Conservation (phyloP, 92 coral and sea anemone genomes). For the Epizoanthus illoricatus region DNA sequence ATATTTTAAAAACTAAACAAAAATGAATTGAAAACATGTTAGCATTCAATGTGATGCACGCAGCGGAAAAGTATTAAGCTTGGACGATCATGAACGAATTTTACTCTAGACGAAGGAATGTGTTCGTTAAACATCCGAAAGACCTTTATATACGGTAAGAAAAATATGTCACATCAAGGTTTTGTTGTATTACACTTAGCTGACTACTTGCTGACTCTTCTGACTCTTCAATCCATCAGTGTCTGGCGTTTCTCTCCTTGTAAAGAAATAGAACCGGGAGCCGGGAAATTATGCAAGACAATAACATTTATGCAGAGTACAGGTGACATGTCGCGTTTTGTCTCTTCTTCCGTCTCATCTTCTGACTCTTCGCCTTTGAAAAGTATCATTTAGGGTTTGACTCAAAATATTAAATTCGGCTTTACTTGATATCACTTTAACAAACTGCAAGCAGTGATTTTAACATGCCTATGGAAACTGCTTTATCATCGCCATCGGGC, state of each 20-base stretch:
- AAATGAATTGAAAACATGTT: constrained; percentile 22
- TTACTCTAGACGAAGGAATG: no score
- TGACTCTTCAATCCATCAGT: no score
- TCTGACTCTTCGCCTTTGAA: constrained; percentile 27
- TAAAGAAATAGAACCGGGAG: constrained; percentile 28
- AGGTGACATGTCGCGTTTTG: constrained; percentile 25
- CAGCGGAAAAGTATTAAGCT: constrained; percentile 25
- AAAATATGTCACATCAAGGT: constrained; percentile 26
- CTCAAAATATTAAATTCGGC: constrained; percentile 22
- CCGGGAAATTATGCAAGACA: constrained; percentile 33
- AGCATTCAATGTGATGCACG: constrained; percentile 32
- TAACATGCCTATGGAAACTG: constrained; percentile 10
- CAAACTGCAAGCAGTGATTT: constrained; percentile 8
- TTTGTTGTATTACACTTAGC: no score
- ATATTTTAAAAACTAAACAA: constrained; percentile 27
- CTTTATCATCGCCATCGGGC: constrained; percentile 17
- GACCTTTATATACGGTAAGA: constrained; percentile 31
- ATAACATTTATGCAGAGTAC: no score
- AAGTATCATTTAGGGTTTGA: constrained; percentile 29
- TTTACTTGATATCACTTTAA: constrained; percentile 24
- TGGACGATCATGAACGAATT: no score
- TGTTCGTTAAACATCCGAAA: constrained; percentile 32
- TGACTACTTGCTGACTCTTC: constrained; percentile 35
- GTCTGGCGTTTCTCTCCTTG: not conserved
- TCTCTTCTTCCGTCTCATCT: constrained; percentile 20